These are phyloP conservation scores for Drosophila aff. DNA, from an alignment of 1,140 invertebrate species.

Conservation along the genomic window DNA sequence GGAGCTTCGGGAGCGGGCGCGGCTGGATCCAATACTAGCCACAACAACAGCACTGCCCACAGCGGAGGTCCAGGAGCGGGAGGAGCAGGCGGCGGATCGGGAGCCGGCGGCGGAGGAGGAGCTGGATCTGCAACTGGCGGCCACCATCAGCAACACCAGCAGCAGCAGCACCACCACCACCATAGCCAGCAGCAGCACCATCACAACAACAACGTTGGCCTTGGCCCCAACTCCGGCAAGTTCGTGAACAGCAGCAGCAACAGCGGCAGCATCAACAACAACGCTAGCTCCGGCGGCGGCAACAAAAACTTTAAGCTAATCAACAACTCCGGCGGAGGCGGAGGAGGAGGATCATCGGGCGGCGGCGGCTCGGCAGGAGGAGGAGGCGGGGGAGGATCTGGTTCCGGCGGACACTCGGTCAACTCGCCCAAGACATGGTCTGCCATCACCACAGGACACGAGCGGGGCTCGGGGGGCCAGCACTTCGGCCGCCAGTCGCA, in stretches of 20 bases:
- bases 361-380: slow-evolving; percentile 24
- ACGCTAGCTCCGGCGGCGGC: slow-evolving; percentile 37
- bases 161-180: slow-evolving; percentile 4
- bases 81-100: slow-evolving; percentile 33
- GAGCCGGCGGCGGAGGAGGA: slow-evolving; percentile 40
- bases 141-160: slow-evolving; percentile 47
- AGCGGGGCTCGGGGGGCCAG: slow-evolving; percentile 49
- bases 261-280: slow-evolving; percentile 19
- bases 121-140: slow-evolving; percentile 26
- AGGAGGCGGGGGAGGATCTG: slow-evolving; percentile 19
- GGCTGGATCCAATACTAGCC: slow-evolving; percentile 53
- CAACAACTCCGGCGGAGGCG: slow-evolving; percentile 65
- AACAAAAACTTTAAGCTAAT: slow-evolving; percentile 77
- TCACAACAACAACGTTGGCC: slow-evolving; percentile 52
- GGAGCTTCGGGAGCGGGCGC: slow-evolving; percentile 37
- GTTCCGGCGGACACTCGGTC: slow-evolving; percentile 49
- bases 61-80: slow-evolving; percentile 38
- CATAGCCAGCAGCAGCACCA: slow-evolving; percentile 33
- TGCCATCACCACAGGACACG: slow-evolving; percentile 83
- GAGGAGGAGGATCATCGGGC: slow-evolving; percentile 13
- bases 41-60: slow-evolving; percentile 57
- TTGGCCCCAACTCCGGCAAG: slow-evolving; percentile 41
- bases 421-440: slow-evolving; percentile 84
- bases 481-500: slow-evolving; percentile 35
- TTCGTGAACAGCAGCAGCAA: slow-evolving; percentile 37